These are phyloP conservation scores for Myiozetetes cayanensis DNA, from an alignment of 2,113 vertebrate genomes.

Conservation along the genomic window DNA sequence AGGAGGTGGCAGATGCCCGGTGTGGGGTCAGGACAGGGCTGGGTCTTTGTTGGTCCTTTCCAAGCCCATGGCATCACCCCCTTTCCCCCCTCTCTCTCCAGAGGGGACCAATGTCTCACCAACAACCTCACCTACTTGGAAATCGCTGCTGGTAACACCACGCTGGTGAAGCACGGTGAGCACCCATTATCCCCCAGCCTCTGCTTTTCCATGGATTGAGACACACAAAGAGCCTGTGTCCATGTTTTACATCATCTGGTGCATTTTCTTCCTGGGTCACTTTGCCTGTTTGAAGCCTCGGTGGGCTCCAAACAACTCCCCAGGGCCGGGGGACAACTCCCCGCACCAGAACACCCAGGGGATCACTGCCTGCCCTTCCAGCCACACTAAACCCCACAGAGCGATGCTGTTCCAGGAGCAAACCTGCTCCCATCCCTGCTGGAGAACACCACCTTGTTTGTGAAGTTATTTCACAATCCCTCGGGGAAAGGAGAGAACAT, in stretches of 20 bases:
- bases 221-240: fast-evolving
- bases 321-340: fast-evolving
- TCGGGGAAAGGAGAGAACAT: neutral
- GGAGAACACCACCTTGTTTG: neutral
- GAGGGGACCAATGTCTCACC: neutral
- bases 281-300: neutral
- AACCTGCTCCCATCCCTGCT: neutral
- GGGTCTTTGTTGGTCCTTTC: neutral
- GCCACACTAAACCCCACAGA: fast-evolving
- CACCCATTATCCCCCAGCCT: neutral
- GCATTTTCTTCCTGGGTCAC: fast-evolving
- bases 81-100: neutral
- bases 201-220: fast-evolving
- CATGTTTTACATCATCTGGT: neutral
- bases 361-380: too few relatives aligned
- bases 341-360: neutral
- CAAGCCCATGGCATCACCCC: fast-evolving
- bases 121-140: slow-evolving; percentile 27
- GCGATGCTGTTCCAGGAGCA: neutral
- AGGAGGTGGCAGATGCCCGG: too few relatives aligned
- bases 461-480: neutral
- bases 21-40: neutral
- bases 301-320: neutral
- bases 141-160: fast-evolving
- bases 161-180: slow-evolving; percentile 24